Evolutionary conservation across 35 echinoderm and acorn worm genomes (phyloP), one percentile per base, ranked within the genome.

Genomic region (Stichopus chloronotus): DNA sequence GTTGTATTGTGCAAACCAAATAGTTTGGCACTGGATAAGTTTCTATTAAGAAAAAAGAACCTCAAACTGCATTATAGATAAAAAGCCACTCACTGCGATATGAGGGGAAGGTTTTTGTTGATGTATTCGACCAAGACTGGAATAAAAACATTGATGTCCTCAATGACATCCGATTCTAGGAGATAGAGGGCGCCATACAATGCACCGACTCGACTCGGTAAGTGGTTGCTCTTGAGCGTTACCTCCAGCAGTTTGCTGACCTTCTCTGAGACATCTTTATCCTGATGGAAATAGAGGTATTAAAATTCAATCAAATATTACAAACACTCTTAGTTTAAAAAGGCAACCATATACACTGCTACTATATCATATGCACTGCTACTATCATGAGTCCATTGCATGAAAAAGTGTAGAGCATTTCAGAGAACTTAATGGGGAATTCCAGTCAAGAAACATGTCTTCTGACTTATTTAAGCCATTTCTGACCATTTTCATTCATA

Each of bases 221-320:
- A 92, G 78, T 99, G 97, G 9, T 94, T 94, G 57, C 97, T 99
- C 11, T 92, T 92, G 56, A 99, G 84, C 65, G 97, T 99, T 8
- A 99, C 97, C 56, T 99, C 97, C n/a, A 99, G 79, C 8, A 99
- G 78, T 72, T 99, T 99, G 72, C 94, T 95, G n/a, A 99, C 93
- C 86, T 99, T 99, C 92, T 99, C 97, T 30, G 95, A 93, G 19
- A 96, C 88, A 88, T 96, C 95, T 78, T 94, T 96, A 57, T 99
- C 97, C 97, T 99, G 60, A 77, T 58, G 22, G 8, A 79, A 53
- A 83, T 16, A 92, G 59, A 78, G 61, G 16, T 4, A 78, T n/a
- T 79, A 59, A 58, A 58, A 12, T 87, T 61, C 14, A 61, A 2
- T 43, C 30, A 43, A 72, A 13, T 72, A 72, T 72, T 72, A 72